A percentile compares a stretch with the other conserved stretches of the same genome.
phyloP scores from a whole-genome alignment of 53 echinoderm and acorn worm genomes.

The Echinometra lucunter region DNA sequence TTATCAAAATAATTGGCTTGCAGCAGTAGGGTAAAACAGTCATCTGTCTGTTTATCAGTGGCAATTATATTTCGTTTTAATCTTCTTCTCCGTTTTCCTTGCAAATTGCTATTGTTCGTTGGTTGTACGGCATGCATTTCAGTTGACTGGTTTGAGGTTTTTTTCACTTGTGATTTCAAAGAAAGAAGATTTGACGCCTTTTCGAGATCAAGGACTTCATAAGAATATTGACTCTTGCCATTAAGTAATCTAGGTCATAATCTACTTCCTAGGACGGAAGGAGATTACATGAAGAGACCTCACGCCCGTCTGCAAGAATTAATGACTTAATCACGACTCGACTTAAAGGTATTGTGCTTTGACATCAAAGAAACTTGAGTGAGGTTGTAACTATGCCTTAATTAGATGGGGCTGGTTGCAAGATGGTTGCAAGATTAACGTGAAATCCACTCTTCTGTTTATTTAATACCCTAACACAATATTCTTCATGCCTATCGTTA shows the following conservation, averaged over 20 bases:
- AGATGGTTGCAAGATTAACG: neutral
- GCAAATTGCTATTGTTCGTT: no score
- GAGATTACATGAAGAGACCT: neutral
- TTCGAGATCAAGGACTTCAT: neutral
- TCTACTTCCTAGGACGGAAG: neutral
- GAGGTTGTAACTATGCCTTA: neutral
- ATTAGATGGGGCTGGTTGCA: neutral
- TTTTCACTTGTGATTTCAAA: neutral
- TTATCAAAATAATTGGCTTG: no score
- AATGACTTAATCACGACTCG: neutral
- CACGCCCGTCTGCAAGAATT: slow-evolving; percentile 32
- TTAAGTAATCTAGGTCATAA: neutral
- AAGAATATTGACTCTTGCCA: neutral
- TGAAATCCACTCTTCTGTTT: no score
- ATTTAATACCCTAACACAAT: no score
- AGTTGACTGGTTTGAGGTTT: neutral
- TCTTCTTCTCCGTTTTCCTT: no score
- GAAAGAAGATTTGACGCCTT: neutral
- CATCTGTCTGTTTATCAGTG: no score
- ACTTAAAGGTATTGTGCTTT: neutral
- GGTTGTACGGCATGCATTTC: neutral
- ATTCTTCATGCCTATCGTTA: no score
- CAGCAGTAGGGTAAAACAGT: no score
- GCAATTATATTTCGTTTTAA: no score
- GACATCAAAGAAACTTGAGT: neutral